These are phyloP conservation scores for Melanotaenia nigrans DNA, from an alignment of 2,797 vertebrate species.

Conservation along the genomic window DNA sequence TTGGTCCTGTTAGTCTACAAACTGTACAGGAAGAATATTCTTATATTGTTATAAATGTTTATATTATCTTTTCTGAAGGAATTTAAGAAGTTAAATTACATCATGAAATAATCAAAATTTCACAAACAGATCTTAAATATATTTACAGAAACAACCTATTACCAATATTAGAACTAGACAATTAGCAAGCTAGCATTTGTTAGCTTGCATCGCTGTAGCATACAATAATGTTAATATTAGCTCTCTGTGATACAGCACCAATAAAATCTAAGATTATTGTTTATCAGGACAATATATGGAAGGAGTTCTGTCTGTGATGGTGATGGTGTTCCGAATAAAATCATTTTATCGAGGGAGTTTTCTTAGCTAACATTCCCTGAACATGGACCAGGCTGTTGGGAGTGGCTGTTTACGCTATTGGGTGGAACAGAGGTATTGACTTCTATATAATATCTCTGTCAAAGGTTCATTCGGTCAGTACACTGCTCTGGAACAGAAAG, in stretches of 20 bases:
- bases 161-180: too few relatives aligned
- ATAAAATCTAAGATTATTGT: not conserved
- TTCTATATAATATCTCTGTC: constrained; percentile 36
- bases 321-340: not conserved
- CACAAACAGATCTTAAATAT: too few relatives aligned
- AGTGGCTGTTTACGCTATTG: not conserved
- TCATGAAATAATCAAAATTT: too few relatives aligned
- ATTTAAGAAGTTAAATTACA: too few relatives aligned
- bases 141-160: too few relatives aligned
- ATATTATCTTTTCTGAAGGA: too few relatives aligned
- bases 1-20: not conserved
- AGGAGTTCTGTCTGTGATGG: not conserved
- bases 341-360: not conserved
- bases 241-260: not conserved
- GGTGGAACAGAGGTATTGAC: not conserved
- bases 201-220: not conserved
- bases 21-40: not conserved
- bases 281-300: not conserved
- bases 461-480: constrained; percentile 72
- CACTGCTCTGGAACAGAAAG: constrained; percentile 59
- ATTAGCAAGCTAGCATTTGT: not conserved
- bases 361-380: not conserved
- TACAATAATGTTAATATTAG: not conserved
- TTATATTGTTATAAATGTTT: too few relatives aligned
- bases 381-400: not conserved